These are phyloP conservation scores for Channa maculata DNA, from an alignment of 2,113 vertebrate species.

Conservation along the genomic window DNA sequence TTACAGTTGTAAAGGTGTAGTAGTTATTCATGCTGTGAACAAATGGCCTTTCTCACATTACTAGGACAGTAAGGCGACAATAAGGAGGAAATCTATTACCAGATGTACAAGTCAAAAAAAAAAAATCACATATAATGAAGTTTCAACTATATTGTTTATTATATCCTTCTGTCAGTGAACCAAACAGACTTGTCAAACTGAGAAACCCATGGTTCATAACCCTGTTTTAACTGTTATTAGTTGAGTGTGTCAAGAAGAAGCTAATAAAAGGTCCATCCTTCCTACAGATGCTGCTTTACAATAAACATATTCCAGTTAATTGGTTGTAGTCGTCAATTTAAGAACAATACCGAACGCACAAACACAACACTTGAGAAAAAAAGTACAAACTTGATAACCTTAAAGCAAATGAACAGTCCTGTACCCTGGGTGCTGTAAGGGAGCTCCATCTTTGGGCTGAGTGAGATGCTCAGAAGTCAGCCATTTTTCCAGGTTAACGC, in stretches of 20 bases:
- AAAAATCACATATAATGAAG: slow-evolving; percentile 4
- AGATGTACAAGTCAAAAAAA: too few species aligned
- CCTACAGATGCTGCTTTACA: slow-evolving; percentile 58
- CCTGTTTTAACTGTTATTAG: slow-evolving; percentile 36
- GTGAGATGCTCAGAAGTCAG: slow-evolving; percentile 16
- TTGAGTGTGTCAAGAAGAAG: slow-evolving; percentile 42
- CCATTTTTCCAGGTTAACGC: slow-evolving; percentile 44
- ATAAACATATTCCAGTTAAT: slow-evolving; percentile 76
- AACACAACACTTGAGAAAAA: slow-evolving; percentile 57
- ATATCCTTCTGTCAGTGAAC: slow-evolving; percentile 41
- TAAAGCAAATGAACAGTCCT: slow-evolving; percentile 69
- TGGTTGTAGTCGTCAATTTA: slow-evolving; percentile 56
- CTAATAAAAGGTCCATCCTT: slow-evolving; percentile 11
- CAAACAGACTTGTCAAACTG: slow-evolving; percentile 45
- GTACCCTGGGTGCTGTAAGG: slow-evolving; percentile 48
- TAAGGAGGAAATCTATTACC: too few species aligned
- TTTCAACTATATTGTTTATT: slow-evolving; percentile 64
- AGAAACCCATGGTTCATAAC: slow-evolving; percentile 24
- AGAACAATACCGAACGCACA: slow-evolving; percentile 66
- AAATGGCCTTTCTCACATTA: too few species aligned
- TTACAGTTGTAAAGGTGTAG: too few species aligned
- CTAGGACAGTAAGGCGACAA: too few species aligned
- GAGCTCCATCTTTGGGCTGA: slow-evolving; percentile 41
- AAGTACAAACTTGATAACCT: slow-evolving; percentile 57
- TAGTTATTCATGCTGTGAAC: too few species aligned